phyloP scores from a whole-genome alignment of 2,797 vertebrate species.

The Rhodeus uyekii region DNA sequence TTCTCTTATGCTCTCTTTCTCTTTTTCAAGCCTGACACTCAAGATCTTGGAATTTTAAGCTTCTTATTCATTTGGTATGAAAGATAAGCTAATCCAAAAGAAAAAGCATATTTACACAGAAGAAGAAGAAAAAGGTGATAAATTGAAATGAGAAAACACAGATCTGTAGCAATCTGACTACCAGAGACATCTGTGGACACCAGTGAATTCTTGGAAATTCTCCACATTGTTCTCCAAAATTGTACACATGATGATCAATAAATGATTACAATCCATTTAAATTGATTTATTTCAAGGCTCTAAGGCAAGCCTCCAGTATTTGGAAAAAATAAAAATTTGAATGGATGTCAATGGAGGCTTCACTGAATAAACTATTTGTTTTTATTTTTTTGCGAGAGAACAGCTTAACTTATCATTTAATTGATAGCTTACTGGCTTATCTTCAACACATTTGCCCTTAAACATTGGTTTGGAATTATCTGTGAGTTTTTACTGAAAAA shows the following conservation, averaged over 20 bases:
- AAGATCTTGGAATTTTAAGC: constrained; percentile 53
- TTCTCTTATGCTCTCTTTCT: constrained; percentile 10
- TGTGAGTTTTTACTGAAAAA: background rate
- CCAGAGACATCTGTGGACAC: background rate
- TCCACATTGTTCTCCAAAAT: background rate
- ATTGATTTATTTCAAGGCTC: background rate
- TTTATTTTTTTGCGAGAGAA: background rate
- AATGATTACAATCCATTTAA: background rate
- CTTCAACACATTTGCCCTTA: background rate
- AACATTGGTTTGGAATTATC: background rate
- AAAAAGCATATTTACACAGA: constrained; percentile 58
- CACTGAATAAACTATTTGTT: background rate
- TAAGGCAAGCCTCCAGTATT: background rate
- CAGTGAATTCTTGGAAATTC: background rate
- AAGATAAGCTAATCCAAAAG: constrained; percentile 58
- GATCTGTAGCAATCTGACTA: background rate
- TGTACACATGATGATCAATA: background rate
- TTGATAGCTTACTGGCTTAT: background rate
- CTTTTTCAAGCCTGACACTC: constrained; percentile 12
- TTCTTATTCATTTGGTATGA: constrained; percentile 61
- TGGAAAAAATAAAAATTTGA: too few species aligned
- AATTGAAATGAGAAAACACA: constrained; percentile 20
- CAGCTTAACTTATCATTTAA: background rate
- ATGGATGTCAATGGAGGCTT: background rate
- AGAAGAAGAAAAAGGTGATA: constrained; percentile 16